A percentile compares a stretch with the other conserved stretches of the same genome.
These are phyloP conservation scores for Formica aserva DNA, from an alignment of 2,888 invertebrate genomes.

Conservation along the genomic window DNA sequence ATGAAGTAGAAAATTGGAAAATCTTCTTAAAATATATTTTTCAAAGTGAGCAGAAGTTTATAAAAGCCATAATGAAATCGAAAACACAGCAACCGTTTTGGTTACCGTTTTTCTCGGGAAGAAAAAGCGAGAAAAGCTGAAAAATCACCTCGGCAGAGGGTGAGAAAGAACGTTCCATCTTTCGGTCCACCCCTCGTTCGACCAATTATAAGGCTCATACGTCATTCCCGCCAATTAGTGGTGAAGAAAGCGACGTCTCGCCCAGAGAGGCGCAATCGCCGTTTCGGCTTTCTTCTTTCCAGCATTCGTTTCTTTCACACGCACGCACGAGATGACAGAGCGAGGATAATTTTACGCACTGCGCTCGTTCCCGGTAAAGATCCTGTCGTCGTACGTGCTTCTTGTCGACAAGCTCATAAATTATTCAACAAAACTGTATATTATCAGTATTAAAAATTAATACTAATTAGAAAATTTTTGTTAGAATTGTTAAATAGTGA, in stretches of 20 bases:
- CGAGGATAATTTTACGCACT: constrained; percentile 81
- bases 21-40: background rate
- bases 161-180: constrained; percentile 64
- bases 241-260: constrained; percentile 74
- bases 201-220: constrained; percentile 84
- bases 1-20: background rate
- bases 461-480: background rate
- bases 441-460: background rate
- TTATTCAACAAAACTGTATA: constrained; percentile 10
- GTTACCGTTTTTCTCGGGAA: constrained; percentile 7
- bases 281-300: constrained; percentile 41
- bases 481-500: background rate
- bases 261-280: constrained; percentile 46
- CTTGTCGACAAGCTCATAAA: constrained; percentile 42
- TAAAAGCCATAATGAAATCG: background rate
- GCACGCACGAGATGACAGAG: constrained; percentile 70
- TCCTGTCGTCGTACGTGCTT: constrained; percentile 73
- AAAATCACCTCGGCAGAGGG: constrained; percentile 18
- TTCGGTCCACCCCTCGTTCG: constrained; percentile 79
- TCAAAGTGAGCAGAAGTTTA: background rate
- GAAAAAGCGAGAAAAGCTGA: constrained; percentile 57
- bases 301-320: constrained; percentile 47
- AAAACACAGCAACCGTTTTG: background rate
- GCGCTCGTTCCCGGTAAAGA: constrained; percentile 64
- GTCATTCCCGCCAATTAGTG: constrained; percentile 85